Evolutionary conservation across 2,113 vertebrate species (phyloP).

Genomic region (Aspiorhynchus laticeps): DNA sequence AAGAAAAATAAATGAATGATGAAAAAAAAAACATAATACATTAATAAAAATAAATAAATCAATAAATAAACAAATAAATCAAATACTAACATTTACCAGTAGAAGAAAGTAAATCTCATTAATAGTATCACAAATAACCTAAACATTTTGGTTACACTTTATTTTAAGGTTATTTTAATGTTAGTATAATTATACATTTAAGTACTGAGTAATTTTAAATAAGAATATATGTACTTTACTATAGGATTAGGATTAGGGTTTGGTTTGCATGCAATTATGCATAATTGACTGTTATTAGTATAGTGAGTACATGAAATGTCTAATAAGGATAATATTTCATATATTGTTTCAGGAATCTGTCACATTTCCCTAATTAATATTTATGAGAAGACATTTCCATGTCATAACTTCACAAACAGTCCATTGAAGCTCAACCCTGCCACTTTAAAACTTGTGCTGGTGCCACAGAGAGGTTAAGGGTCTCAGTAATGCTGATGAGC

Average conservation of each 20-base stretch:
- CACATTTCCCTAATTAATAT: not conserved
- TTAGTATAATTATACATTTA: too few species aligned
- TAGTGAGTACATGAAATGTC: not conserved
- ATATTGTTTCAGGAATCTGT: not conserved
- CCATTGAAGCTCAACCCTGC: not conserved
- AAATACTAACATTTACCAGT: not conserved
- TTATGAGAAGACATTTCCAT: not conserved
- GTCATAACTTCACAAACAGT: not conserved
- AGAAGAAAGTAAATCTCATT: not conserved
- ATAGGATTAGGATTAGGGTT: not conserved
- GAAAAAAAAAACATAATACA: not conserved
- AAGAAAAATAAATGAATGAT: not conserved
- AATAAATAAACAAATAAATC: not conserved
- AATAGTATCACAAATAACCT: not conserved
- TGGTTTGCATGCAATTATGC: not conserved
- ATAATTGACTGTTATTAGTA: not conserved
- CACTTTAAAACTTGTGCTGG: not conserved
- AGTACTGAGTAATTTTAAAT: too few species aligned
- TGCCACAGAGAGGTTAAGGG: not conserved
- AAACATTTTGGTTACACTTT: too few species aligned
- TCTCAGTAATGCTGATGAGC: slow-evolving; percentile 27
- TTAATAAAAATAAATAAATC: not conserved
- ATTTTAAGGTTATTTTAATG: too few species aligned
- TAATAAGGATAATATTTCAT: not conserved
- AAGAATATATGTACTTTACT: not conserved